Evolutionary conservation across 2,113 vertebrate species (phyloP).

Genomic region (Gobio gobio): DNA sequence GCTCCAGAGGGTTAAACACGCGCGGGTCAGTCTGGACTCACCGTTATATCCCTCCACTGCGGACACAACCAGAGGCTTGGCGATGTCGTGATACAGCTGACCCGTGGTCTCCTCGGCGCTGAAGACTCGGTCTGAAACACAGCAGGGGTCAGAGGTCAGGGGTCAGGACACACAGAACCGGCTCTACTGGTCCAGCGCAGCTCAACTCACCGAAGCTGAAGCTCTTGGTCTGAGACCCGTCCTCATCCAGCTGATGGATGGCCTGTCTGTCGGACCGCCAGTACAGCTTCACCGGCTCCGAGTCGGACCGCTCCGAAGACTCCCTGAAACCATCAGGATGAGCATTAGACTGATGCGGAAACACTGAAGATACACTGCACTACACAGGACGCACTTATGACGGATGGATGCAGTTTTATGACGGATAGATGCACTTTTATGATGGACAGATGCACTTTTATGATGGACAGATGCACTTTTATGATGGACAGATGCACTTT

Average conservation of each 20-base stretch:
- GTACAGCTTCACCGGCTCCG: slow-evolving; percentile 67
- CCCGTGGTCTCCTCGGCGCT: slow-evolving; percentile 81
- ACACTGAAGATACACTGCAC: neutral
- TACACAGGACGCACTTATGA: too few relatives aligned
- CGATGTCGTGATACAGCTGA: slow-evolving; percentile 87
- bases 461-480: too few relatives aligned
- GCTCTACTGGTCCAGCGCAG: neutral
- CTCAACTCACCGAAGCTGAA: slow-evolving; percentile 86
- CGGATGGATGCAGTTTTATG: too few relatives aligned
- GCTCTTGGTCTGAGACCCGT: slow-evolving; percentile 78
- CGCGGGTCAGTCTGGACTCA: too few relatives aligned
- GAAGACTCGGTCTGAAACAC: slow-evolving; percentile 86
- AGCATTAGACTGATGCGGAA: neutral
- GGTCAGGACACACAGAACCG: neutral
- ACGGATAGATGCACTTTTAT: too few relatives aligned
- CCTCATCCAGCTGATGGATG: slow-evolving; percentile 85
- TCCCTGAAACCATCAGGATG: slow-evolving; percentile 68
- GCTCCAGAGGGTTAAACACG: too few relatives aligned
- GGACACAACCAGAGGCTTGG: slow-evolving; percentile 91
- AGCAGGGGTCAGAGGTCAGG: too few relatives aligned
- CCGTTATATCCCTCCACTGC: slow-evolving; percentile 92
- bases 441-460: too few relatives aligned
- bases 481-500: too few relatives aligned
- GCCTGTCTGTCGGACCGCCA: slow-evolving; percentile 85
- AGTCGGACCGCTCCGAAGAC: slow-evolving; percentile 65